Base-by-base conservation (phyloP, 2,797 vertebrate genomes). In the Channallabes apus region DNA sequence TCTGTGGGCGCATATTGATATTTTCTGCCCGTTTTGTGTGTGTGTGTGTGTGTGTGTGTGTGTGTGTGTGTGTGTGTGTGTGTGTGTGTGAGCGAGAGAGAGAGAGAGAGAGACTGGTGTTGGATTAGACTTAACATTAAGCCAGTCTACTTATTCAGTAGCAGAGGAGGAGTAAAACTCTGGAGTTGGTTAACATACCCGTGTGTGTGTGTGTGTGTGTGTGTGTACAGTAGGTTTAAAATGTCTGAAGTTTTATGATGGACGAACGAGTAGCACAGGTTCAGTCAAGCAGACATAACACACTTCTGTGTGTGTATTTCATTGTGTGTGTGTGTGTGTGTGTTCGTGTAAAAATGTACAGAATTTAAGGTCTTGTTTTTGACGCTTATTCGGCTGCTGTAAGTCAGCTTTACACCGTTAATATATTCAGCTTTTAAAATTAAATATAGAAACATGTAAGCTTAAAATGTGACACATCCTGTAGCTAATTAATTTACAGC, bases 41-140 rank as follows among this genome's bases (percentile, higher is more conserved):
- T 46, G 41, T 46, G 41, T 46, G 41, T 46, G 41, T 59, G 51
- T 76, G 24, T 75, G 18, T 41, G 24, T 38, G 41, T 58, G 15
- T n/a, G 41, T 72, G n/a, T 59, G 78, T 76, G 29, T n/a, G 41
- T 64, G n/a, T 32, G 54, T 38, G 24, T n/a, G 82, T 18, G 32
- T 12, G 22, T 12, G 38, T n/a, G 38, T n/a, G n/a, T n/a, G n/a
- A n/a, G n/a, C n/a, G n/a, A n/a, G n/a, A n/a, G n/a, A n/a, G n/a
- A n/a, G n/a, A 1, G 68, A 1, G 24, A 8, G 41, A 38, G 4
- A 38, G 4, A 14, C 11, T 64, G 20, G 4, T 64, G 67, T 69
- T 61, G 54, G 68, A 77, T 76, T 86, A 67, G 72, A 77, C 54
- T 68, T 54, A 24, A 82, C 22, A 14, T 32, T 38, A 82, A 82